phyloP scores from a whole-genome alignment of 2,888 invertebrate species.

The Lypha dubia region DNA sequence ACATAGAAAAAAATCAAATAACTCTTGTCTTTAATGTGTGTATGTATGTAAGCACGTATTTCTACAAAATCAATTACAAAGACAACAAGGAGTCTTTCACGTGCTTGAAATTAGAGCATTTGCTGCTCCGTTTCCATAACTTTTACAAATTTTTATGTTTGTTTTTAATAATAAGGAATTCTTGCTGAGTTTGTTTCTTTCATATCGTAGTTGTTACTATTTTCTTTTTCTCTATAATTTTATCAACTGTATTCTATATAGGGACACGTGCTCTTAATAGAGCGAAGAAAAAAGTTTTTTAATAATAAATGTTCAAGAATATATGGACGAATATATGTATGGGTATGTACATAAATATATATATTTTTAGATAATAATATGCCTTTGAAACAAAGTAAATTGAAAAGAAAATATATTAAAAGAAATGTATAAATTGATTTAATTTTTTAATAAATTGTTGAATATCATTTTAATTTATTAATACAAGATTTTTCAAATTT shows the following conservation, averaged over 20 bases:
- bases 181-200: conserved; percentile 32
- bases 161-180: conserved; percentile 2
- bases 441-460: too few relatives aligned
- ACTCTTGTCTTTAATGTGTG: background rate
- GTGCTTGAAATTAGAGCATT: conserved; percentile 59
- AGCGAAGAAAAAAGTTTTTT: background rate
- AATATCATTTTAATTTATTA: too few relatives aligned
- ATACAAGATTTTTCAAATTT: too few relatives aligned
- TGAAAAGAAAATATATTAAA: too few relatives aligned
- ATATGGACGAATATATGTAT: background rate
- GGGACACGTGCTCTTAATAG: conserved; percentile 24
- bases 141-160: background rate
- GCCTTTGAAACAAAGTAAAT: too few relatives aligned
- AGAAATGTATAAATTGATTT: too few relatives aligned
- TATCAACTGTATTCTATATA: background rate
- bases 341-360: background rate
- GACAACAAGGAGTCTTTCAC: conserved; percentile 57
- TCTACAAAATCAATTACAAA: conserved; percentile 36
- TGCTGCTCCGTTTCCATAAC: background rate
- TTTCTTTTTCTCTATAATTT: background rate
- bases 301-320: background rate
- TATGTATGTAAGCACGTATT: background rate
- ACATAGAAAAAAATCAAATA: background rate
- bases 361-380: background rate
- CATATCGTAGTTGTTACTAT: background rate